Base-by-base conservation (phyloP, 1,140 invertebrate genomes). In the Dreissena rostriformis region DNA sequence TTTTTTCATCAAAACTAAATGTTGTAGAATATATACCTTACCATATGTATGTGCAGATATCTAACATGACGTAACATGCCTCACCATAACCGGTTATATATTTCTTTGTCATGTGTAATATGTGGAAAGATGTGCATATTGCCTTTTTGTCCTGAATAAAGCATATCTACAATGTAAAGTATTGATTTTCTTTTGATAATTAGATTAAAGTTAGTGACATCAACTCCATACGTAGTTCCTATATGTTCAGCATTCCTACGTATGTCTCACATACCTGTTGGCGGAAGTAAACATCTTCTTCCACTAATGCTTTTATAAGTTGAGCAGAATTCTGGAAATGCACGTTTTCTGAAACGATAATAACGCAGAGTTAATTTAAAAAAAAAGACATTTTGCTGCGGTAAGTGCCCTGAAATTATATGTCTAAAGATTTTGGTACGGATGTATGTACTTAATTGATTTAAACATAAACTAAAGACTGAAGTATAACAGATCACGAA, bases 321-420 rank as follows among this genome's bases (percentile, higher is more conserved):
- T 97, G 95, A 96, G 98, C 98, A 2, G 96, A 97, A 88, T 99
- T 97, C 92, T 98, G 97, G 89, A 98, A 96, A 90, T 98, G 98
- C 0, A 98, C 98, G 89, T 97, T 97, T 90, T 98, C 98, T 94
- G 98, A 96, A 91, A 92, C 12, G 22, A 24, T 6, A 61, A 11
- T 61, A 24, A 61, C 12, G 57, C 22, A 61, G 12, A n/a, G n/a
- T n/a, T n/a, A n/a, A n/a, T n/a, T n/a, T n/a, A n/a, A n/a, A n/a
- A n/a, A n/a, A n/a, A n/a, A n/a, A 6, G 57, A 61, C 57, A n/a
- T 24, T n/a, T 61, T 19, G 22, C 22, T 61, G 6, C 6, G 17
- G 22, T 61, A 24, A 19, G 22, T 61, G 57, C 57, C 22, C 12
- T 61, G 6, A n/a, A 61, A 61, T 19, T 61, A 61, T 61, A 4